Evolutionary conservation across 2,113 vertebrate species (phyloP).

Genomic region (Pristiophorus japonicus): DNA sequence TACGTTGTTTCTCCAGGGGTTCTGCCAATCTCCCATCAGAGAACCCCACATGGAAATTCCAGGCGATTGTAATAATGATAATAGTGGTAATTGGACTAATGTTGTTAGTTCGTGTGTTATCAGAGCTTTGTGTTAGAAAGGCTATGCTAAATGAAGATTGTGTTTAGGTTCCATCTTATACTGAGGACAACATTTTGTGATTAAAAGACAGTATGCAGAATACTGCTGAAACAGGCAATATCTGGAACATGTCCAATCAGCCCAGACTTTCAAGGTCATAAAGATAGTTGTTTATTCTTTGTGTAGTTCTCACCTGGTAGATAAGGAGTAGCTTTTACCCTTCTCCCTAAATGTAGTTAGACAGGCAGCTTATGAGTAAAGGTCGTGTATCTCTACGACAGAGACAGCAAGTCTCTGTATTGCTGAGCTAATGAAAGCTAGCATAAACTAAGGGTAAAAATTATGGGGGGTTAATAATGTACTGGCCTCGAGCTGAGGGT

Average conservation of each 20-base stretch:
- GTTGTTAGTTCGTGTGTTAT: background rate
- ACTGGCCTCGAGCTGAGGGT: background rate
- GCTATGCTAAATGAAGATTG: background rate
- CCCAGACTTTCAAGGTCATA: background rate
- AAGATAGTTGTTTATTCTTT: background rate
- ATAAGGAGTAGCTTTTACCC: background rate
- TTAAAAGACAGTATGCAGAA: background rate
- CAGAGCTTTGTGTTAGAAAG: background rate
- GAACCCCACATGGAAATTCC: background rate
- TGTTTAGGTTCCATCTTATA: background rate
- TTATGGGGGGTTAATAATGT: background rate
- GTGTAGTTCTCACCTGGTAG: background rate
- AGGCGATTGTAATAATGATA: background rate
- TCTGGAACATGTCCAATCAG: background rate
- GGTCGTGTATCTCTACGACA: background rate
- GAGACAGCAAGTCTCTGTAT: background rate
- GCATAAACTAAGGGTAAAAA: background rate
- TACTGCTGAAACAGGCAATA: background rate
- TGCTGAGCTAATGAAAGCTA: background rate
- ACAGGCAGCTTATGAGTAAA: background rate
- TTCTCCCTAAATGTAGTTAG: background rate
- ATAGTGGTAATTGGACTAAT: background rate
- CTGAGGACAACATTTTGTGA: background rate
- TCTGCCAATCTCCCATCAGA: background rate
- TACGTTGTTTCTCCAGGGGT: background rate